phyloP scores from a whole-genome alignment of 2,888 invertebrate genomes.

The Erebia palarica region DNA sequence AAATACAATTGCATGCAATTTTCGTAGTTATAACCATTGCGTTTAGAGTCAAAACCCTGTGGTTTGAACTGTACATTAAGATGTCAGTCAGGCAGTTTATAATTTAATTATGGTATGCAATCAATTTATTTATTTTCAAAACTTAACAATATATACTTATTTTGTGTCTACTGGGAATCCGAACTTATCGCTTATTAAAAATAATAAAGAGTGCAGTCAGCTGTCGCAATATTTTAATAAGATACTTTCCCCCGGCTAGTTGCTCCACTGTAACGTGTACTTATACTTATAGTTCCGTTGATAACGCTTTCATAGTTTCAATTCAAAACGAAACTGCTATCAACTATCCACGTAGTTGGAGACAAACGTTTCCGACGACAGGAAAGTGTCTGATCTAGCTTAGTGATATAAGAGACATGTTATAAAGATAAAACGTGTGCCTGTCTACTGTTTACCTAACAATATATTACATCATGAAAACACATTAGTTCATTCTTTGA shows the following conservation, averaged over 20 bases:
- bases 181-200: background rate
- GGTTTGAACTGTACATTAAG: no score
- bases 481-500: background rate
- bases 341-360: background rate
- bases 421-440: background rate
- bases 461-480: background rate
- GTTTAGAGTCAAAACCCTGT: no score
- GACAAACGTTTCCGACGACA: background rate
- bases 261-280: background rate
- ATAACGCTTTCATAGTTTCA: constrained; percentile 13
- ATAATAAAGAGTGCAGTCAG: background rate
- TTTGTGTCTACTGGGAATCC: background rate
- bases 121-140: no score
- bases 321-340: background rate
- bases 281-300: background rate
- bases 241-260: background rate
- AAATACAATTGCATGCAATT: no score
- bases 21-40: no score
- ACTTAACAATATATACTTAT: background rate
- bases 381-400: background rate
- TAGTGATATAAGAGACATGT: background rate
- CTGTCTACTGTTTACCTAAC: background rate
- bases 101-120: no score
- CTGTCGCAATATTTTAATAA: background rate
- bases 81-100: no score